Evolutionary conservation across 2,113 vertebrate genomes (phyloP), one percentile per base, ranked within the genome.

Genomic region (Sardina pilchardus): DNA sequence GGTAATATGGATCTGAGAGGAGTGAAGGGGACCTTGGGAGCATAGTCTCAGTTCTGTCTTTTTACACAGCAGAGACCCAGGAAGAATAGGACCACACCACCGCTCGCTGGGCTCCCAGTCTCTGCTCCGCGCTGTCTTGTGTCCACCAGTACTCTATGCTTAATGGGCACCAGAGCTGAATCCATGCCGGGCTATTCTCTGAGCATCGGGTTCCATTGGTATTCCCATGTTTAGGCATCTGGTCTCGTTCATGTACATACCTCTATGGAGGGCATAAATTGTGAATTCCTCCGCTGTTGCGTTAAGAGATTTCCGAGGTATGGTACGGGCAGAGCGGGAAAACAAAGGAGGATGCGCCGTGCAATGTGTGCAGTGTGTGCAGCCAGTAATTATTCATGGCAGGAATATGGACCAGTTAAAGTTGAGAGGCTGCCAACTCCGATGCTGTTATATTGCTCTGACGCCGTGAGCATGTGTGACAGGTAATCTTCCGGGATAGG

Each of bases 351-450:
- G 19, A 4, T 6, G 21, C 19, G 0, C 53, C 53, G 6, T 3
- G 19, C 53, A 59, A n/a, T n/a, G n/a, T n/a, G n/a, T n/a, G n/a
- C n/a, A n/a, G n/a, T n/a, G 53, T 21, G 21, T 24, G 53, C 19
- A 59, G 53, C 53, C 19, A 14, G 71, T 36, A 78, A 78, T 78
- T 78, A 78, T 78, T 78, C 71, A 78, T 78, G 71, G 71, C 71
- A 78, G 71, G 71, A 78, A 78, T 78, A 48, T 30, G 56, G 48
- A 82, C 67, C 80, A 82, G 56, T 80, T 85, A 84, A 75, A 75
- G 53, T 47, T 63, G 47, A 85, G 84, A 71, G 78, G 59, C 83
- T 42, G 86, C 71, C 30, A 78, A 34, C 71, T 39, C 26, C 39
- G 19, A 36, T 78, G 34, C 71, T 36, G 71, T 78, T 34, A 78